A percentile compares a stretch with the other conserved stretches of the same genome.
These are phyloP conservation scores for Jacana jacana DNA, from an alignment of 2,113 vertebrate species.

Conservation along the genomic window DNA sequence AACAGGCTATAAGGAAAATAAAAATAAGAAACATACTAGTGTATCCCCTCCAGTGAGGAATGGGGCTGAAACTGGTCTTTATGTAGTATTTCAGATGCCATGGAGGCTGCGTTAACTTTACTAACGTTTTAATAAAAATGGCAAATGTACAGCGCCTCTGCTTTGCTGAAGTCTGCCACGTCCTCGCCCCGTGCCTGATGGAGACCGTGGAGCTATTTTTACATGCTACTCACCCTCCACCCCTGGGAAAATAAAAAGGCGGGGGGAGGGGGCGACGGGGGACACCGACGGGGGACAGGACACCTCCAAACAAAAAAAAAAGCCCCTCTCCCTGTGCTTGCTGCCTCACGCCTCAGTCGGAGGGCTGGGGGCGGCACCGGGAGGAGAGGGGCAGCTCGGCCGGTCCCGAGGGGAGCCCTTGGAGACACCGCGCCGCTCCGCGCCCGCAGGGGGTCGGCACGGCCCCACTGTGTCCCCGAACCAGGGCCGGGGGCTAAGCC, in stretches of 20 bases:
- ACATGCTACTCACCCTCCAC: not conserved
- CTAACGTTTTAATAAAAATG: not conserved
- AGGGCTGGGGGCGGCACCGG: no score
- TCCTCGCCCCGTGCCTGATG: not conserved
- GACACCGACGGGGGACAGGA: no score
- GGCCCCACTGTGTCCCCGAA: not conserved
- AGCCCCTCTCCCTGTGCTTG: not conserved
- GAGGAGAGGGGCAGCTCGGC: no score
- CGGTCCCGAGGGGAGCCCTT: not conserved
- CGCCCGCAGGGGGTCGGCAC: not conserved
- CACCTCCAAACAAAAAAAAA: not conserved
- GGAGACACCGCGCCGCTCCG: not conserved
- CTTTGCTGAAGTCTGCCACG: not conserved
- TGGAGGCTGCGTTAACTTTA: not conserved
- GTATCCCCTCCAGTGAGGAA: slow-evolving; percentile 39
- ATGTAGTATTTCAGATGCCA: slow-evolving; percentile 20
- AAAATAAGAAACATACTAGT: slow-evolving; percentile 69
- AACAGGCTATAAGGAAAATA: slow-evolving; percentile 77
- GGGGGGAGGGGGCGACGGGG: accelerated
- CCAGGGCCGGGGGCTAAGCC: not conserved
- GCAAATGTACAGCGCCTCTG: not conserved
- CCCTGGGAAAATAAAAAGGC: accelerated
- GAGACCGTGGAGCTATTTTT: not conserved
- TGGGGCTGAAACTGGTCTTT: not conserved
- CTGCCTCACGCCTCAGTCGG: not conserved